Evolutionary conservation across 30 jellyfish, hydroid and myxozoan genomes (phyloP).

Genomic region (Hydractinia echinata): DNA sequence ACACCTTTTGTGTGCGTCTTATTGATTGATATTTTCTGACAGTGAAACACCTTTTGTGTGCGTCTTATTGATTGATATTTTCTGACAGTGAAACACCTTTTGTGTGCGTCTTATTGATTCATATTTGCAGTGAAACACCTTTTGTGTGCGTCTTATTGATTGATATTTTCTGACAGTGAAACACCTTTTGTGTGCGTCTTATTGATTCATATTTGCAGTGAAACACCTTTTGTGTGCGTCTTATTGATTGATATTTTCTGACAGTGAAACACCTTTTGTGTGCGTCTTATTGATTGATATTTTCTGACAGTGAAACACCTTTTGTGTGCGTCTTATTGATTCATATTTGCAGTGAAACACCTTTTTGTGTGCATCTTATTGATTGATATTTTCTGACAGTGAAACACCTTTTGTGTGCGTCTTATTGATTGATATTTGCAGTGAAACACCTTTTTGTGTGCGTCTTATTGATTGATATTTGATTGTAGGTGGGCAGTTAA

Average conservation of each 20-base stretch:
- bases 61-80: background rate
- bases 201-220: background rate
- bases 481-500: constrained; percentile 21
- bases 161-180: too few relatives aligned
- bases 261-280: too few relatives aligned
- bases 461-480: background rate
- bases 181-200: too few relatives aligned
- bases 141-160: background rate
- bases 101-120: background rate
- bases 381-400: background rate
- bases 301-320: background rate
- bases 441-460: background rate
- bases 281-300: background rate
- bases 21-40: too few relatives aligned
- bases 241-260: too few relatives aligned
- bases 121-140: background rate
- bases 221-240: background rate
- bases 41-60: too few relatives aligned
- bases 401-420: too few relatives aligned
- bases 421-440: too few relatives aligned
- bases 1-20: background rate
- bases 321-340: background rate
- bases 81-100: too few relatives aligned
- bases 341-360: too few relatives aligned
- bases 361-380: too few relatives aligned